phyloP scores from a whole-genome alignment of 2,797 vertebrate species.

The Phalloptychus januarius region DNA sequence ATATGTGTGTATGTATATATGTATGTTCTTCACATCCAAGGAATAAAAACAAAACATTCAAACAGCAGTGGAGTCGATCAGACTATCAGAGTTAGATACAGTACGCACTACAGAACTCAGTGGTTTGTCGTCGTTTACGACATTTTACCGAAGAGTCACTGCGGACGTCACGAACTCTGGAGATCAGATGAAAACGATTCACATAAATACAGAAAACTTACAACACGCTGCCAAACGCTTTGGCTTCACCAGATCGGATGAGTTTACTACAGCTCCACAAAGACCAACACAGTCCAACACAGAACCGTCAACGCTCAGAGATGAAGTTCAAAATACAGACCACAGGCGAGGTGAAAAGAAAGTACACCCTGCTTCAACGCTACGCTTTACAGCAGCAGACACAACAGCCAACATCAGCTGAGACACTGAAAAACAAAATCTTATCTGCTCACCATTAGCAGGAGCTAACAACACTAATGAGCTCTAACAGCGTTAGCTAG shows the following conservation, averaged over 20 bases:
- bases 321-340: neutral
- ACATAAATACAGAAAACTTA: slow-evolving; percentile 54
- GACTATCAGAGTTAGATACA: slow-evolving; percentile 62
- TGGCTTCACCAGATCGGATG: slow-evolving; percentile 20
- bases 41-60: slow-evolving; percentile 70
- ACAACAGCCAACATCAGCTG: neutral
- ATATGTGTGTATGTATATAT: slow-evolving; percentile 29
- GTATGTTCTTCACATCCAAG: slow-evolving; percentile 49
- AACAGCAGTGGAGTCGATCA: slow-evolving; percentile 68
- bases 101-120: slow-evolving; percentile 60
- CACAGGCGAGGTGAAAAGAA: neutral
- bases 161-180: slow-evolving; percentile 39
- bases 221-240: slow-evolving; percentile 34
- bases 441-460: too few relatives aligned
- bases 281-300: slow-evolving; percentile 13
- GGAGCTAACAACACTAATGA: too few relatives aligned
- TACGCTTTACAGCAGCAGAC: neutral
- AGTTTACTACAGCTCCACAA: slow-evolving; percentile 2
- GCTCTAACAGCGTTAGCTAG: too few relatives aligned
- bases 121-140: slow-evolving; percentile 49
- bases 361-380: neutral
- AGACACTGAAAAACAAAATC: too few relatives aligned
- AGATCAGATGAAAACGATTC: slow-evolving; percentile 41
- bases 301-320: neutral
- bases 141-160: slow-evolving; percentile 35